Base-by-base conservation (phyloP, 2,113 vertebrate species). In the Callaeas wilsoni region DNA sequence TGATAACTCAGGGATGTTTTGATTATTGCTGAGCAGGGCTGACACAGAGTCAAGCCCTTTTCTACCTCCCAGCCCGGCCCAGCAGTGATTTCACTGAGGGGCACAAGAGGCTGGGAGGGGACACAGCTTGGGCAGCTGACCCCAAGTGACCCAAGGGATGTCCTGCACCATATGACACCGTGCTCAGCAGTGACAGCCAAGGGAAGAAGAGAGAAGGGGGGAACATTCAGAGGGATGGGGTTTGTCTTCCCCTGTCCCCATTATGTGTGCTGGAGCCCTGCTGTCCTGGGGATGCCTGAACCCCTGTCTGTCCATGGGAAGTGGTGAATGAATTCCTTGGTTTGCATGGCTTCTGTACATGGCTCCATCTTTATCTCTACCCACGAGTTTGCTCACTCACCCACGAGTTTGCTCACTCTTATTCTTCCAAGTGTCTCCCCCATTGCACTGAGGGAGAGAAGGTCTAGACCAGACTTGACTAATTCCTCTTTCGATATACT, bases 151-250 rank as follows among this genome's bases (percentile, higher is more conserved):
- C 32, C 60, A 23, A 60, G 41, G 22, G 60, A 25, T 75, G 56
- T 55, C 41, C 23, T 35, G 18, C 21, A 37, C 11, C n/a, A 3
- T 0, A 0, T 8, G 49, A 10, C n/a, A 55, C 19, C 0, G 0
- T 23, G 41, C 55, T 37, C 63, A 83, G 63, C 35, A 69, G 32
- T 5, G 4, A 16, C 12, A 49, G 35, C 32, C 3, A 0, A 47
- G 49, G 32, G 22, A 62, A 26, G n/a, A 41, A 47, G 25, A 37
- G 17, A 7, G 15, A 59, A 73, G 4, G 7, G 6, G 5, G 12
- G 18, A 63, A 3, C 26, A 49, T 23, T 42, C 35, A 49, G 41
- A 70, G 12, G 15, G 15, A 9, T 20, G 7, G 18, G 7, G 8
- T 33, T 84, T 70, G 22, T 33, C 8, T 46, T 52, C 23, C 10